Conservation (phyloP, 2,113 vertebrate species). For the Neodon shergylaensis region DNA sequence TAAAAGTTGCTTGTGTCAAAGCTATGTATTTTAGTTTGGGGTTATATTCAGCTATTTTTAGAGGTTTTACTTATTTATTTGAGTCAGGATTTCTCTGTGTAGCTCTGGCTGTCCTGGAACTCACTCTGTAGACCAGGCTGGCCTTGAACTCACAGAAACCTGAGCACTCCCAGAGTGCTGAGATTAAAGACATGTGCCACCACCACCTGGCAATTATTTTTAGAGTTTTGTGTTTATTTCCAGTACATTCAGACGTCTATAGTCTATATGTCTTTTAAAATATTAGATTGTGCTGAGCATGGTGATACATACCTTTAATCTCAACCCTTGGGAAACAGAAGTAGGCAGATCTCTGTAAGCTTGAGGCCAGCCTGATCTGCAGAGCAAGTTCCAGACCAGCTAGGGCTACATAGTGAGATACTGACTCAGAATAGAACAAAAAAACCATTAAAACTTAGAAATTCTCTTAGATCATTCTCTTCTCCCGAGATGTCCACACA, state of each 20-base stretch:
- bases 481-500: not conserved
- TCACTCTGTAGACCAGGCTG: no score
- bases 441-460: not conserved
- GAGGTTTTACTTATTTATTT: not conserved
- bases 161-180: no score
- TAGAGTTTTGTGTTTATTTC: not conserved
- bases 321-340: not conserved
- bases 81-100: no score
- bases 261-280: not conserved
- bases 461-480: not conserved
- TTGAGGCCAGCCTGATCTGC: no score
- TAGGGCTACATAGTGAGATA: not conserved
- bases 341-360: not conserved
- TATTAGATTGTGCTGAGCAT: not conserved
- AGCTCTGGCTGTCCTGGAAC: no score
- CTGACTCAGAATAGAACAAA: not conserved
- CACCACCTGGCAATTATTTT: not conserved
- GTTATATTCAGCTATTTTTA: not conserved
- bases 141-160: no score
- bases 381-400: not conserved
- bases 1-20: not conserved
- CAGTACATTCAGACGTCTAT: not conserved
- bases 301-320: not conserved
- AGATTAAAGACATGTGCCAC: no score
- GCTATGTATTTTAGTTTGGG: not conserved